Evolutionary conservation across 2,113 vertebrate genomes (phyloP), one percentile per base, ranked within the genome.

Genomic region (Melospiza melodia): DNA sequence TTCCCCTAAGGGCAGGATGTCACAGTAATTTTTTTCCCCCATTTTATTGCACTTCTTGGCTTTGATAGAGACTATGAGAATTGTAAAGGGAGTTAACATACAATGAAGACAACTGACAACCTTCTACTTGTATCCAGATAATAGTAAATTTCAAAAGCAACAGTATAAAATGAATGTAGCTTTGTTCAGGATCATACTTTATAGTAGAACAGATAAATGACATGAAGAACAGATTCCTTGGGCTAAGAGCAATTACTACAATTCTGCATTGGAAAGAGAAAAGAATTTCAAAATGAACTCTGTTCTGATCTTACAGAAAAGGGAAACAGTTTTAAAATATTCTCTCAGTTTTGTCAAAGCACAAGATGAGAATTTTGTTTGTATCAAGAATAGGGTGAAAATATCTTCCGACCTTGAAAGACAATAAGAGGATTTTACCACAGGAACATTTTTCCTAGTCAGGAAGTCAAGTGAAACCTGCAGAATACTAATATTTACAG

Each of bases 381-480:
- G 1, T 28, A 84, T 46, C 2, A 57, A 83, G 41, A 84, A 57
- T 17, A 52, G n/a, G 16, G 31, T 41, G n/a, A 84, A 77, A 90
- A 24, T 37, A 85, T 4, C 35, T 65, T 68, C 12, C n/a, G 68
- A 39, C 27, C 61, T 65, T 33, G 31, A 75, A 90, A 85, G 18
- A 82, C 10, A 39, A 0, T 25, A 72, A 24, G 12, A 83, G 13
- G 22, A 67, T 54, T 62, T 88, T 28, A 76, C 12, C 33, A 72
- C 0, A 1, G 41, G 12, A 89, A 62, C 3, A 43, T 77, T 92
- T 74, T 89, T 81, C 43, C 14, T 66, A 87, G 48, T 61, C 79
- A 86, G 18, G 69, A 89, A 94, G 57, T 89, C 61, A 95, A 91
- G 67, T 33, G 61, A 84, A 89, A 78, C 30, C 6, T 35, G n/a